phyloP scores from a whole-genome alignment of 2,113 vertebrate species.

The Hippocampus barbouri region DNA sequence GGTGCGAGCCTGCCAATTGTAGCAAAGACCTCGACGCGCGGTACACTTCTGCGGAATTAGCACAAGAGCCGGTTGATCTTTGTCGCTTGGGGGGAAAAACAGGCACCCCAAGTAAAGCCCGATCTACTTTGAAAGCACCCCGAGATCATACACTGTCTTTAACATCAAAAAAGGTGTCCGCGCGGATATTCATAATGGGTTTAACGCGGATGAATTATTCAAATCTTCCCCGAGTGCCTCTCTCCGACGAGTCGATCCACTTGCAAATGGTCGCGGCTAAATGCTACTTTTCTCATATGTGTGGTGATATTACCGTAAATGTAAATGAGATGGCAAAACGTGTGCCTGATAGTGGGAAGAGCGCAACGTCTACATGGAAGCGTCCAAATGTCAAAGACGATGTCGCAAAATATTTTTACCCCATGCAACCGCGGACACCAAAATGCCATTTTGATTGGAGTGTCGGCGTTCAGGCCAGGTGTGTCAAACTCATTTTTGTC shows the following conservation, averaged over 20 bases:
- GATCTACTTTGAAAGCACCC: slow-evolving; percentile 56
- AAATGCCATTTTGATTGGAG: background rate
- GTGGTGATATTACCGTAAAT: slow-evolving; percentile 10
- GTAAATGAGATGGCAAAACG: slow-evolving; percentile 26
- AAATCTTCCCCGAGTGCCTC: slow-evolving; percentile 48
- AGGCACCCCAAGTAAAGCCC: slow-evolving; percentile 49
- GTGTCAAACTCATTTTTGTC: slow-evolving; percentile 33
- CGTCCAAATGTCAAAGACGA: slow-evolving; percentile 5
- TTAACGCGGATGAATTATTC: slow-evolving; percentile 69
- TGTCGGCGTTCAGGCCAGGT: slow-evolving; percentile 41
- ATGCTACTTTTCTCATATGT: slow-evolving; percentile 26
- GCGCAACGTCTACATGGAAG: slow-evolving; percentile 13
- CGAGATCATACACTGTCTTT: slow-evolving; percentile 67
- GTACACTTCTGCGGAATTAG: slow-evolving; percentile 57
- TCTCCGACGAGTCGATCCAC: slow-evolving; percentile 39
- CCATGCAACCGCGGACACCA: background rate
- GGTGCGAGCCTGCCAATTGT: slow-evolving; percentile 17
- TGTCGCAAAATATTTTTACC: slow-evolving; percentile 17
- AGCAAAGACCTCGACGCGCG: slow-evolving; percentile 32
- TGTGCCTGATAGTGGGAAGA: slow-evolving; percentile 19
- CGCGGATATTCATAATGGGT: slow-evolving; percentile 68
- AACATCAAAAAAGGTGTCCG: slow-evolving; percentile 69
- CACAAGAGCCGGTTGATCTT: slow-evolving; percentile 60
- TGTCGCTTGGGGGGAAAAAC: slow-evolving; percentile 68
- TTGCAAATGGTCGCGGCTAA: slow-evolving; percentile 39